A percentile compares a stretch with the other conserved stretches of the same genome.
These are phyloP conservation scores for Danio rerio DNA, from an alignment of 2,113 vertebrate genomes.

Conservation along the genomic window GRCz12tu NC_133193.1:38806001-38806500, in stretches of 20 bases:
- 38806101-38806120: slow-evolving; percentile 54
- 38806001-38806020: no score
- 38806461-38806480: neutral
- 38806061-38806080: slow-evolving; percentile 72
- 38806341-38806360: slow-evolving; percentile 80
- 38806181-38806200: slow-evolving; percentile 85
- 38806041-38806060: slow-evolving; percentile 62
- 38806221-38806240: slow-evolving; percentile 76
- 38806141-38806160: slow-evolving; percentile 27
- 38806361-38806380: slow-evolving; percentile 85
- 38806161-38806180: neutral
- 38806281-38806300: slow-evolving; percentile 86
- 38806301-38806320: slow-evolving; percentile 81
- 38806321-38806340: slow-evolving; percentile 61
- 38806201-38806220: slow-evolving; percentile 86
- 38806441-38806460: slow-evolving; percentile 73
- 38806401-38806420: slow-evolving; percentile 56
- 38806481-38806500: slow-evolving; percentile 16
- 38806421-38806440: slow-evolving; percentile 68
- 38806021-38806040: neutral
- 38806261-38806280: slow-evolving; percentile 85
- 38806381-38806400: slow-evolving; percentile 75
- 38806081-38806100: slow-evolving; percentile 76
- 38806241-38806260: slow-evolving; percentile 80
- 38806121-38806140: slow-evolving; percentile 30